A percentile compares a stretch with the other conserved stretches of the same genome.
Conservation (phyloP, 2,113 vertebrate genomes). For the Mesembrinibis cayennensis region DNA sequence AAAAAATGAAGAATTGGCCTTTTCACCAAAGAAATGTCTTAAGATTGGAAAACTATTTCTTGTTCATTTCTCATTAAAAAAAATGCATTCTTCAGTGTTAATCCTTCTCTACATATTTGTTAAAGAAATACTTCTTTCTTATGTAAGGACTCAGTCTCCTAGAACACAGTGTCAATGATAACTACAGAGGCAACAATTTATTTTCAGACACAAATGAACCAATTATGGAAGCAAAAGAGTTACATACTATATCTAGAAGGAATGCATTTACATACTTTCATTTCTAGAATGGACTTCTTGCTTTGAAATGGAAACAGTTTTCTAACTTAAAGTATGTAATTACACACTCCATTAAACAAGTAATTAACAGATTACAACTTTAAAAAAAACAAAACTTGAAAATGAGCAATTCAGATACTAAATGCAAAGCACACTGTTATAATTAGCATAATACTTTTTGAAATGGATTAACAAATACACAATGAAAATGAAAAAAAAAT, state of each 20-base stretch:
- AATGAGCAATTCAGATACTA: constrained; percentile 79
- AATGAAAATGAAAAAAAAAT: constrained; percentile 64
- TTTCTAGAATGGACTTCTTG: constrained; percentile 71
- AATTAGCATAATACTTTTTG: constrained; percentile 80
- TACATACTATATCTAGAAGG: constrained; percentile 67
- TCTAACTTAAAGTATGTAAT: constrained; percentile 84
- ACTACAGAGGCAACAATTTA: constrained; percentile 17
- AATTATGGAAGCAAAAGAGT: constrained; percentile 65
- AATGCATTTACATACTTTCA: constrained; percentile 76
- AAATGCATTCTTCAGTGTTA: background rate
- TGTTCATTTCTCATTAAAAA: background rate
- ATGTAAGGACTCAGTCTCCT: background rate
- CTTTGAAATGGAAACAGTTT: constrained; percentile 82
- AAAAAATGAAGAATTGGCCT: background rate
- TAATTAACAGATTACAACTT: constrained; percentile 85
- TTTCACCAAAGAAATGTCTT: background rate
- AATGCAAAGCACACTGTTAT: constrained; percentile 70
- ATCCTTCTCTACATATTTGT: background rate
- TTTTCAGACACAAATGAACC: constrained; percentile 60
- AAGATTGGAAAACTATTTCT: background rate
- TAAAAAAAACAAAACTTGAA: constrained; percentile 55
- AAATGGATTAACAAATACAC: constrained; percentile 75
- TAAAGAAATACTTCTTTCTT: background rate
- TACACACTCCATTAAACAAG: constrained; percentile 86
- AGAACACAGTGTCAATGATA: background rate